Percentiles rank a stretch among this genome's conserved stretches.
Conservation (phyloP, 1,140 invertebrate species). For the Druon quercuslanigerum region DNA sequence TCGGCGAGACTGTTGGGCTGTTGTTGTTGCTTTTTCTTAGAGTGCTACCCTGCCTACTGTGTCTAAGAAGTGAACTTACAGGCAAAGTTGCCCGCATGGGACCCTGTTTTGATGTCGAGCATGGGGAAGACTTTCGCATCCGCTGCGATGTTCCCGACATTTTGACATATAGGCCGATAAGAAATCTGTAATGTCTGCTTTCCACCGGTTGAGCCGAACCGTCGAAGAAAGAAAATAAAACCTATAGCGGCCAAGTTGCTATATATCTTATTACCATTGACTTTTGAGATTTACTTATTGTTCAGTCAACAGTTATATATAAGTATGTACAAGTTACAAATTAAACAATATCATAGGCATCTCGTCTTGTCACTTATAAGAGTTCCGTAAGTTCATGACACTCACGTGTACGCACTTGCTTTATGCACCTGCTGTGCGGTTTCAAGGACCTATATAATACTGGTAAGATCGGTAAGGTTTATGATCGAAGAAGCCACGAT, state of each 20-base stretch:
- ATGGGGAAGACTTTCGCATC: slow-evolving; percentile 82
- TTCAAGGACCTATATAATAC: too few relatives aligned
- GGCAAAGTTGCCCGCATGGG: slow-evolving; percentile 85
- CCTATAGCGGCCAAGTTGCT: slow-evolving; percentile 1
- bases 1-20: slow-evolving; percentile 81
- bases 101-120: slow-evolving; percentile 81
- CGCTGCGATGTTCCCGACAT: slow-evolving; percentile 79
- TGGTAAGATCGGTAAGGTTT: too few relatives aligned
- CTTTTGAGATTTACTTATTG: slow-evolving; percentile 42
- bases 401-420: slow-evolving; percentile 53
- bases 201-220: slow-evolving; percentile 14
- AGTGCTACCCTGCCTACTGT: slow-evolving; percentile 75
- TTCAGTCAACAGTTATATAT: slow-evolving; percentile 43
- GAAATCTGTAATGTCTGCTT: slow-evolving; percentile 33
- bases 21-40: slow-evolving; percentile 79
- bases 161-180: slow-evolving; percentile 53
- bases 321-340: too few relatives aligned
- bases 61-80: slow-evolving; percentile 82
- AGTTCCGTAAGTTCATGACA: slow-evolving; percentile 62
- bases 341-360: slow-evolving; percentile 61
- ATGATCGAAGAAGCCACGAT: too few relatives aligned
- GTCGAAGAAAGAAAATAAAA: slow-evolving; percentile 34
- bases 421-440: too few relatives aligned
- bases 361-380: slow-evolving; percentile 68
- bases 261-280: too few relatives aligned